A percentile compares a stretch with the other conserved stretches of the same genome.
Conservation (phyloP, 1,140 invertebrate genomes). For the Leptestheria dahalacensis region DNA sequence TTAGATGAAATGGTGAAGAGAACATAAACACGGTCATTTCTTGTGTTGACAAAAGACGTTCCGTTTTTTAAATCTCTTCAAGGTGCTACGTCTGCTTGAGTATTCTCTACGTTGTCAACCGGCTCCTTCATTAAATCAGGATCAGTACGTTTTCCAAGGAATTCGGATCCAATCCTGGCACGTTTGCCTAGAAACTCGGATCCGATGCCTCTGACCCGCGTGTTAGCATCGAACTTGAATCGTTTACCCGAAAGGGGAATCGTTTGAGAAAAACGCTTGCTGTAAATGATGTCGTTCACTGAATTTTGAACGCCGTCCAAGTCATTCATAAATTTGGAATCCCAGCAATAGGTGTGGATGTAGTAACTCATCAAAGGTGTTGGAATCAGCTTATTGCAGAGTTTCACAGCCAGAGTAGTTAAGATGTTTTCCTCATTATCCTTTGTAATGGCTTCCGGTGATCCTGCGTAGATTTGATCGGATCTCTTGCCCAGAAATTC, state of each 20-base stretch:
- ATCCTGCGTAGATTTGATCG: no score
- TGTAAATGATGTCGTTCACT: background rate
- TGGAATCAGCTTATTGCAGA: background rate
- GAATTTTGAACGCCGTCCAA: background rate
- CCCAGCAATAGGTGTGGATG: background rate
- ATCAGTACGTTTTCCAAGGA: slow-evolving; percentile 3
- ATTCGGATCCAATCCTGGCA: slow-evolving; percentile 7
- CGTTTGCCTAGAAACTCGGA: slow-evolving; percentile 13
- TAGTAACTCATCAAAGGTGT: background rate
- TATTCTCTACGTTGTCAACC: no score
- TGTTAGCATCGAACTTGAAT: background rate
- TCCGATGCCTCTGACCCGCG: background rate
- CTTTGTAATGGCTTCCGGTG: background rate
- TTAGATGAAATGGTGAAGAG: no score
- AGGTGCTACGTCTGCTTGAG: no score
- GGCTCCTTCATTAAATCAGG: no score
- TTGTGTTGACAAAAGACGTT: no score
- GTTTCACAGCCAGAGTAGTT: no score
- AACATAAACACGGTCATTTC: no score
- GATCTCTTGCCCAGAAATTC: slow-evolving; percentile 6
- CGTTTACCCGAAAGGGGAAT: background rate
- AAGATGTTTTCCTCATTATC: no score
- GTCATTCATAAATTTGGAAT: background rate
- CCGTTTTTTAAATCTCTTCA: no score
- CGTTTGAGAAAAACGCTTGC: no score